Evolutionary conservation across 1,140 invertebrate genomes (phyloP), one percentile per base, ranked within the genome.

Genomic region (Pectinophora gossypiella): DNA sequence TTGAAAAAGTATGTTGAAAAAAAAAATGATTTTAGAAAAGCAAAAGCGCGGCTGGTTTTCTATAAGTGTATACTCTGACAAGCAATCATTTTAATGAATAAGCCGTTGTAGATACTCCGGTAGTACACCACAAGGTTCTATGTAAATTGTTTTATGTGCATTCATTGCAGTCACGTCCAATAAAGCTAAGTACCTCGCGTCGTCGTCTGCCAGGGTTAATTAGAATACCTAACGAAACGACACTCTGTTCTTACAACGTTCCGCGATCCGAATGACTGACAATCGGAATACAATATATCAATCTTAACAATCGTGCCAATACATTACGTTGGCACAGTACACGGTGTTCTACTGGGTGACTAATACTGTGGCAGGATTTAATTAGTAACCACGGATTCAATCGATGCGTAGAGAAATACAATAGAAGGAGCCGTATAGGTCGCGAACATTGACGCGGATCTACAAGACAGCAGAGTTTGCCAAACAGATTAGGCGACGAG

Each of bases 211-310:
- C 27, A 32, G 27, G 27, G 27, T 32, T 32, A 32, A 32, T 32
- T 32, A 32, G 27, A 32, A 32, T 32, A 9, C 27, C 7, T 32
- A 12, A 1, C 27, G n/a, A 32, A 32, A 32, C n/a, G 27, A 32
- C 27, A 32, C 27, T n/a, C n/a, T 32, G 27, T 32, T 32, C 27
- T 32, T 32, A 32, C 27, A 32, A 40, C 36, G 16, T 13, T 40
- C 16, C n/a, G 36, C 36, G 10, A 15, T 15, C 36, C 36, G 36
- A 15, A 5, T 35, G 46, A 15, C 7, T 48, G 46, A 48, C 46
- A 48, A 48, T 48, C 19, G 46, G 12, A 48, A 48, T 48, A 35
- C 27, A 48, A 48, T 48, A 48, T 16, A 48, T 48, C 46, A 48
- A 32, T 32, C 46, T 7, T 48, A 48, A 48, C 46, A 27, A 32